Conservation (phyloP, 2,113 vertebrate genomes). For the Glareola pratincola region DNA sequence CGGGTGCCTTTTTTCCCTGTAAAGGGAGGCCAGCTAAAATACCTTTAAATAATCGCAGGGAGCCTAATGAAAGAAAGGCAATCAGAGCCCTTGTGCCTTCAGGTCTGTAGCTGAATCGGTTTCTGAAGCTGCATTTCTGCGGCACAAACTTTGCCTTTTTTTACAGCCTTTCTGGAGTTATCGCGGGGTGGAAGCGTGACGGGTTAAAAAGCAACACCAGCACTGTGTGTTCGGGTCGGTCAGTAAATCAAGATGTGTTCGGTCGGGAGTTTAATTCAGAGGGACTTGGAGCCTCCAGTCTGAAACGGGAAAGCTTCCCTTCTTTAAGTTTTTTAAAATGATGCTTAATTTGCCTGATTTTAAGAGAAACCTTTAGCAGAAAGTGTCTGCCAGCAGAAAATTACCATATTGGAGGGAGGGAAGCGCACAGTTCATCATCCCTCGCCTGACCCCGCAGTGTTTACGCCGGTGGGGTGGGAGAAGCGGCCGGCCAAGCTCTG, state of each 20-base stretch:
- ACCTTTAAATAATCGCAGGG: not conserved
- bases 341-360: not conserved
- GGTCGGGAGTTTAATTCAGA: not conserved
- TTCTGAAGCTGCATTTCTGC: not conserved
- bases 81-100: not conserved
- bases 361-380: not conserved
- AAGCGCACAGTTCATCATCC: slow-evolving; percentile 21
- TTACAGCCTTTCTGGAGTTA: not conserved
- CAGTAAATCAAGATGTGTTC: not conserved
- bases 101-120: not conserved
- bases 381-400: slow-evolving; percentile 34
- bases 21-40: not conserved
- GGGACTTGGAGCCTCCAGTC: not conserved
- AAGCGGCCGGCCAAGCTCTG: slow-evolving; percentile 72
- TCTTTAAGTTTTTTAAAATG: not conserved
- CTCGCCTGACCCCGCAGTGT: slow-evolving; percentile 64
- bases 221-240: not conserved
- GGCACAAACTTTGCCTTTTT: not conserved
- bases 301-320: not conserved
- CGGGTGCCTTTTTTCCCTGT: not conserved
- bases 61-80: not conserved
- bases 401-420: not conserved
- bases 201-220: not conserved
- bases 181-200: not conserved
- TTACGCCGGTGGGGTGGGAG: slow-evolving; percentile 50